These are phyloP conservation scores for Acipenser ruthenus DNA, from an alignment of 2,797 vertebrate genomes.

Conservation along the genomic window DNA sequence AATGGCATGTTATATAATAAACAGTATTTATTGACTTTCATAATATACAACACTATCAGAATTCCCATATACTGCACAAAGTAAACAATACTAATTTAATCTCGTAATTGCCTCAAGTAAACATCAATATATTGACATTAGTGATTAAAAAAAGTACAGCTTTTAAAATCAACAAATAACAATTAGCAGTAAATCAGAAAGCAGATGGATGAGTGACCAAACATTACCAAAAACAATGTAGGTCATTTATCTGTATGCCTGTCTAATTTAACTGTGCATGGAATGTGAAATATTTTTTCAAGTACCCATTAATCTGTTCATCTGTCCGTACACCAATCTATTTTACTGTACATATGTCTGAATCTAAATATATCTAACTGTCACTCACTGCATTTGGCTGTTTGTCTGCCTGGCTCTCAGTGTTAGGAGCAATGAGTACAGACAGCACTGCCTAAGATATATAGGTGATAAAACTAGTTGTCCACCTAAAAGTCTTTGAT, in stretches of 20 bases:
- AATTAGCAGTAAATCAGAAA: constrained; percentile 68
- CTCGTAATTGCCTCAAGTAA: constrained; percentile 56
- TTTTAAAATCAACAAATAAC: constrained; percentile 65
- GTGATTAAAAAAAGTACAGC: constrained; percentile 57
- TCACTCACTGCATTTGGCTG: background rate
- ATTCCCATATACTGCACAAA: constrained; percentile 41
- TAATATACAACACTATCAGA: constrained; percentile 4
- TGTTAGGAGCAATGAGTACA: background rate
- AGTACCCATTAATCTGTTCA: constrained; percentile 27
- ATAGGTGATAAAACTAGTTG: background rate
- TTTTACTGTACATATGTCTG: constrained; percentile 23
- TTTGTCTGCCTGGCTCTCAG: background rate
- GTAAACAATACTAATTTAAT: constrained; percentile 38
- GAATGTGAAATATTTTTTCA: too few species aligned
- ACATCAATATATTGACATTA: constrained; percentile 57
- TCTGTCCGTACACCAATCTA: constrained; percentile 44
- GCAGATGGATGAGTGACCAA: constrained; percentile 66
- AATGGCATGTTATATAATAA: too few species aligned
- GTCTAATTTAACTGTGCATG: background rate
- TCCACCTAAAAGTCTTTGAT: constrained; percentile 1
- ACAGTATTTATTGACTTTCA: too few species aligned
- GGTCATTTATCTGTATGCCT: constrained; percentile 61
- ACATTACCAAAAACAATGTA: constrained; percentile 59
- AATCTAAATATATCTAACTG: background rate
- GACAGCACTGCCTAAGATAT: background rate